phyloP scores from a whole-genome alignment of 2,888 invertebrate species.

The Brachyptera risi region DNA sequence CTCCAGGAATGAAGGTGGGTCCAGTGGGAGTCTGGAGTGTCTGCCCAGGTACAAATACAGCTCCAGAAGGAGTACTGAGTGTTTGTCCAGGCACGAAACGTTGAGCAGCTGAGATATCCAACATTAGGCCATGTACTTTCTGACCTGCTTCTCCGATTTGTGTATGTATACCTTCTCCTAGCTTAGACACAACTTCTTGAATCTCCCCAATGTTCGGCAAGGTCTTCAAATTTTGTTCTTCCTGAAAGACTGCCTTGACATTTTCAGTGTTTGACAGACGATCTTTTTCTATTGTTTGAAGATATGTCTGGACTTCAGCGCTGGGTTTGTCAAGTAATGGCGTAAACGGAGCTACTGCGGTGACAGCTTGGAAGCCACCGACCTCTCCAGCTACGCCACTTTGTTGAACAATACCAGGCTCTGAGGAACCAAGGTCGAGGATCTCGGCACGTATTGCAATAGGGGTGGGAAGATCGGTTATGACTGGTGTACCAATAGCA shows the following conservation, averaged over 20 bases:
- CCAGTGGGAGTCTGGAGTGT: slow-evolving; percentile 66
- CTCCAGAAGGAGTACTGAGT: slow-evolving; percentile 63
- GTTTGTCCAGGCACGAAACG: slow-evolving; percentile 70
- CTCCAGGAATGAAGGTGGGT: slow-evolving; percentile 65
- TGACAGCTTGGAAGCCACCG: slow-evolving; percentile 49
- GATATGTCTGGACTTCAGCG: slow-evolving; percentile 46
- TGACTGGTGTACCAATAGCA: slow-evolving; percentile 46
- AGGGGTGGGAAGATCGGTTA: slow-evolving; percentile 49
- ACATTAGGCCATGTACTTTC: slow-evolving; percentile 29
- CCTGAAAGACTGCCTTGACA: slow-evolving; percentile 55
- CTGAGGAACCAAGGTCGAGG: slow-evolving; percentile 47
- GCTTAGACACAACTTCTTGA: slow-evolving; percentile 51
- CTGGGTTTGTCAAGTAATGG: slow-evolving; percentile 53
- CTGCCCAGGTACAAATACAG: slow-evolving; percentile 71
- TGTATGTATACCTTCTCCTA: slow-evolving; percentile 52
- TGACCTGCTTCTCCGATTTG: slow-evolving; percentile 43
- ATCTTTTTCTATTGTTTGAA: slow-evolving; percentile 50
- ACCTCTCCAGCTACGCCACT: slow-evolving; percentile 50
- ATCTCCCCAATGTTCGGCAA: slow-evolving; percentile 62
- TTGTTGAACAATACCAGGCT: slow-evolving; percentile 39
- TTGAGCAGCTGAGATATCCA: slow-evolving; percentile 60
- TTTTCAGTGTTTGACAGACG: slow-evolving; percentile 57
- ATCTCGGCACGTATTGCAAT: slow-evolving; percentile 51
- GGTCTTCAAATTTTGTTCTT: slow-evolving; percentile 39
- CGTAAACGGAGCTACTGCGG: slow-evolving; percentile 58